Evolutionary conservation across 2,888 invertebrate species (phyloP).

Genomic region (Diaphora mendica): DNA sequence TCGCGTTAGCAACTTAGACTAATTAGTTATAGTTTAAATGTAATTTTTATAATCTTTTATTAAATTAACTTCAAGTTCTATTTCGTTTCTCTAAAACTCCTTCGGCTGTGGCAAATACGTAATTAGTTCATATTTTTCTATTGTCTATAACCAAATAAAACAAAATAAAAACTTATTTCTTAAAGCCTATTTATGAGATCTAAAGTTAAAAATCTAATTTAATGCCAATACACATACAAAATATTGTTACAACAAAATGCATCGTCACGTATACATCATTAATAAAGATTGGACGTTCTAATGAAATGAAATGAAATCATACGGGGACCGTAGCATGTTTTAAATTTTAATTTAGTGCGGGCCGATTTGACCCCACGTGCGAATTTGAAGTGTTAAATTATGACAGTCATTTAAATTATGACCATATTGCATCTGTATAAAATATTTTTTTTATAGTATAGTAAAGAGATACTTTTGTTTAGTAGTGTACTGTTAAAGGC

Average conservation of each 20-base stretch:
- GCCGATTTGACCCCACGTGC: constrained; percentile 45
- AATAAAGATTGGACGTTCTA: constrained; percentile 73
- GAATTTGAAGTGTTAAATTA: constrained; percentile 35
- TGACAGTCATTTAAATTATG: background rate
- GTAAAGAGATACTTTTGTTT: too few species aligned
- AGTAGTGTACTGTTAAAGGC: too few species aligned
- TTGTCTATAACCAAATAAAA: background rate
- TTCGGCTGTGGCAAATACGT: too few species aligned
- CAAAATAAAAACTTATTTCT: too few species aligned
- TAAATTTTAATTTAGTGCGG: constrained; percentile 65
- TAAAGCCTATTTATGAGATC: background rate
- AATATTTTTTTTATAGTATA: too few species aligned
- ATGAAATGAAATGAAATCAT: constrained; percentile 75
- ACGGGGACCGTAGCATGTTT: constrained; percentile 78
- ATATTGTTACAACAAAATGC: constrained; percentile 57
- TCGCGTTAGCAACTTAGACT: too few species aligned
- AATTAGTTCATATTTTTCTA: background rate
- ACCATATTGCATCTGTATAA: background rate
- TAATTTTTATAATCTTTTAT: too few species aligned
- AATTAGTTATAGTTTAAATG: too few species aligned
- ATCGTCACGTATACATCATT: constrained; percentile 73
- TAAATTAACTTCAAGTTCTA: too few species aligned
- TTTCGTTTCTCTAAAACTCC: too few species aligned
- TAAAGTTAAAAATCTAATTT: constrained; percentile 24
- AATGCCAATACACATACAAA: constrained; percentile 39